These are phyloP conservation scores for Marisa cornuarietis DNA, from an alignment of 1,140 invertebrate genomes.

Conservation along the genomic window DNA sequence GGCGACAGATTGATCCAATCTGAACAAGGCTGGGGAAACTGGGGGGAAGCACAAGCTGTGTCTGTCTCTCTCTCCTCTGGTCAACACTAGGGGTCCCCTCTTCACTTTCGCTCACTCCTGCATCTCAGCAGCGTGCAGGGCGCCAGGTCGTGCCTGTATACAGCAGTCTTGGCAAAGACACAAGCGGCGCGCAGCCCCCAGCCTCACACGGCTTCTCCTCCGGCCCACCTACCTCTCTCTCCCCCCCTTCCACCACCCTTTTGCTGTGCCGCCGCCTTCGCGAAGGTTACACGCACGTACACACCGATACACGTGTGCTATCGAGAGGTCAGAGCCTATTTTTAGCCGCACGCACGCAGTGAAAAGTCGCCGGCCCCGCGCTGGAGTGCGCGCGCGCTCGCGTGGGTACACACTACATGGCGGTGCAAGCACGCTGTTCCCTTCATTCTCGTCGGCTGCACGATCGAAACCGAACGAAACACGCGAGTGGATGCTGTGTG, in stretches of 20 bases:
- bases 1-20: too few species aligned
- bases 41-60: too few species aligned
- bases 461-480: background rate
- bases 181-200: constrained; percentile 4
- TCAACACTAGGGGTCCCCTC: too few species aligned
- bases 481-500: background rate
- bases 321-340: constrained; percentile 7
- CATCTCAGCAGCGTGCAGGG: background rate
- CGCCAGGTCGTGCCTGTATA: background rate
- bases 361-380: background rate
- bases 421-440: background rate
- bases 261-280: too few species aligned
- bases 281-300: constrained; percentile 9
- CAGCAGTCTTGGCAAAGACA: background rate
- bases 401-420: background rate
- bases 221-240: background rate
- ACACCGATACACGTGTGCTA: constrained; percentile 11
- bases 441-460: background rate
- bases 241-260: too few species aligned
- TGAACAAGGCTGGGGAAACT: too few species aligned
- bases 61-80: too few species aligned
- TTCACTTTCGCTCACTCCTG: background rate
- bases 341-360: background rate
- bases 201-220: background rate
- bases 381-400: background rate